Evolutionary conservation across 2,113 vertebrate genomes (phyloP).

Genomic region (Hydrochoerus hydrochaeris): DNA sequence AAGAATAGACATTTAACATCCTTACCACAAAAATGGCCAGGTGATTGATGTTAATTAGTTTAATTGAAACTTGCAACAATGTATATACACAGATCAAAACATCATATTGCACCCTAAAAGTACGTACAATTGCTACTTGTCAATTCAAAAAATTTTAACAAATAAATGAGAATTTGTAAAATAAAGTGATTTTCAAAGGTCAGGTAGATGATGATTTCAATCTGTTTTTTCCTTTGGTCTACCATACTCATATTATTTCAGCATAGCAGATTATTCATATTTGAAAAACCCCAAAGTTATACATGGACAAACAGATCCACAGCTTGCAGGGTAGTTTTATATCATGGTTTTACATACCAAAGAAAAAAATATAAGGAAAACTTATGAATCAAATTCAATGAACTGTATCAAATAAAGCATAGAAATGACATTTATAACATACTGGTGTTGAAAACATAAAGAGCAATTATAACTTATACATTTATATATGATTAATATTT

Average conservation of each 20-base stretch:
- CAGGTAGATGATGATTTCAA: background rate
- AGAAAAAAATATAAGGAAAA: background rate
- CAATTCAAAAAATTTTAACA: background rate
- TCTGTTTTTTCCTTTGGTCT: too few species aligned
- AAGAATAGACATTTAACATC: background rate
- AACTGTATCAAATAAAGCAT: background rate
- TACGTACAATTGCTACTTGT: background rate
- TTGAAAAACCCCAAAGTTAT: background rate
- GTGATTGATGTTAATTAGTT: background rate
- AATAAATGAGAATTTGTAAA: background rate
- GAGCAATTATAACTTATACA: background rate
- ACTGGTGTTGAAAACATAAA: background rate
- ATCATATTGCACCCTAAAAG: background rate
- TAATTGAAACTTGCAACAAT: background rate
- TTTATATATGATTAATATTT: background rate
- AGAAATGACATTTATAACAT: background rate
- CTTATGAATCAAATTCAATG: background rate
- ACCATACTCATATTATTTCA: background rate
- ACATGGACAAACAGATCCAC: too few species aligned
- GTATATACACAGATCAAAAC: background rate
- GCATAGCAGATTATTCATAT: background rate
- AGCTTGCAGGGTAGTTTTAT: background rate
- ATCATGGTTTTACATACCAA: background rate
- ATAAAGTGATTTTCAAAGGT: conserved; percentile 40
- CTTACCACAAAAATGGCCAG: background rate